These are phyloP conservation scores for Mormyrus proboscirostris DNA, from an alignment of 2,797 vertebrate species.

Conservation along the genomic window DNA sequence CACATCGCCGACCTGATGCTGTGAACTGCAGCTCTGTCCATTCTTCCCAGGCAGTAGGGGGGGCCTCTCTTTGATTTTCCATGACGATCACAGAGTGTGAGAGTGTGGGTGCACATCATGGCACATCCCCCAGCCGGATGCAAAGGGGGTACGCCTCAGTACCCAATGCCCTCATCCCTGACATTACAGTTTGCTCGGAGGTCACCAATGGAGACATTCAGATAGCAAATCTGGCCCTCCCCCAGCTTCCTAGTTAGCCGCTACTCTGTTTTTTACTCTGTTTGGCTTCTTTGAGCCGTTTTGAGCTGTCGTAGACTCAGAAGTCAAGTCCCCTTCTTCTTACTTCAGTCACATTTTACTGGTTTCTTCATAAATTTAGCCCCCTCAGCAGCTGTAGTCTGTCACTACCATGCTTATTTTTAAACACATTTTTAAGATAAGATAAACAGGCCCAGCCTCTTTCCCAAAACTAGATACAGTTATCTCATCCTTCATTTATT, in stretches of 20 bases:
- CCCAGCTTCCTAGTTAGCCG: conserved; percentile 25
- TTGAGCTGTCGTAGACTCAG: neutral
- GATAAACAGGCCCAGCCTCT: neutral
- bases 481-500: neutral
- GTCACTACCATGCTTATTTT: neutral
- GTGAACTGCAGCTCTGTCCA: neutral
- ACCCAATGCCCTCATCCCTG: conserved; percentile 25
- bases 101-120: neutral
- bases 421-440: neutral
- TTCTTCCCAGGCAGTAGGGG: neutral
- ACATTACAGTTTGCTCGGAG: conserved; percentile 38
- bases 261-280: neutral
- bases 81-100: neutral
- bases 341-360: neutral
- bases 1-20: neutral
- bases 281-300: conserved; percentile 12
- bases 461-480: neutral
- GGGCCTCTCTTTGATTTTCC: neutral
- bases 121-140: neutral
- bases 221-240: conserved; percentile 1
- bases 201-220: conserved; percentile 21
- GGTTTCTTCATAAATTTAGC: neutral
- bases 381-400: neutral
- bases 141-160: neutral
- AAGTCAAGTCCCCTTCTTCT: neutral